phyloP scores from a whole-genome alignment of 2,113 vertebrate species.

The Tragelaphus imberbis region DNA sequence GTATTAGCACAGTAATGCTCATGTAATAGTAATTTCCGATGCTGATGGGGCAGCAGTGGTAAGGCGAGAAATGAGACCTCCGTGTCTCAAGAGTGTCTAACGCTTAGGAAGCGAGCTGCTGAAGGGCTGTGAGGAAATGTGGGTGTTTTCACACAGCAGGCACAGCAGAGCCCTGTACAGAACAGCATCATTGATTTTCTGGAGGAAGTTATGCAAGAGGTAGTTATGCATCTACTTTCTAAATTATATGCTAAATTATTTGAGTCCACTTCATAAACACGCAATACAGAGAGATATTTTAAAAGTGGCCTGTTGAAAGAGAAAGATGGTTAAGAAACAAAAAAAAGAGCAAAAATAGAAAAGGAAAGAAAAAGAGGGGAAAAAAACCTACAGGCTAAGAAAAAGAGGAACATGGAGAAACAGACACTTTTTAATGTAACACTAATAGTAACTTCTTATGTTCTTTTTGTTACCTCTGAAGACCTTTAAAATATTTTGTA shows the following conservation, averaged over 20 bases:
- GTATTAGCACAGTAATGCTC: not conserved
- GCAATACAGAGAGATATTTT: not conserved
- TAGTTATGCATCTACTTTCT: not conserved
- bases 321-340: not conserved
- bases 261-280: not conserved
- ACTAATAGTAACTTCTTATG: not conserved
- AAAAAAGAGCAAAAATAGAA: not conserved
- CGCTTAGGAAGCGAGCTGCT: not conserved
- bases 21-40: fast-evolving
- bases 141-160: fast-evolving
- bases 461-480: not conserved
- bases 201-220: not conserved
- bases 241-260: not conserved
- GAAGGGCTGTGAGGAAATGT: not conserved
- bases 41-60: fast-evolving
- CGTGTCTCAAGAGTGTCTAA: fast-evolving
- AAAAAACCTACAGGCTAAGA: not conserved
- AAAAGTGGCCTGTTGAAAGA: not conserved
- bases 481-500: not conserved
- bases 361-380: not conserved
- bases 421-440: not conserved
- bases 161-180: fast-evolving
- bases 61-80: not conserved
- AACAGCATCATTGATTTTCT: not conserved
- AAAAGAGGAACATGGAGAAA: not conserved